Base-by-base conservation (phyloP, 2,113 vertebrate genomes). In the Mirza zaza region DNA sequence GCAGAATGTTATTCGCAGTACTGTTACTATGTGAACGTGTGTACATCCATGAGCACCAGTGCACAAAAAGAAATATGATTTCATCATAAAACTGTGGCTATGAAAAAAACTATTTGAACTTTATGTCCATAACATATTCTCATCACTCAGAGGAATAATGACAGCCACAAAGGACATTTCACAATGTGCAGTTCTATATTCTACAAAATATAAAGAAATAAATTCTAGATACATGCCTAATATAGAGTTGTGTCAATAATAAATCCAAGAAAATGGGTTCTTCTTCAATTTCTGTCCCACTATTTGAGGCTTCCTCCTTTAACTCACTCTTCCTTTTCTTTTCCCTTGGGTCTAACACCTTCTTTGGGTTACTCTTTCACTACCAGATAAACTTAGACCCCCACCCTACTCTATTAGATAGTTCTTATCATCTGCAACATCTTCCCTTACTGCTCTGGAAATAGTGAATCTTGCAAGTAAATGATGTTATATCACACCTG, bases 331-430 rank as follows among this genome's bases (percentile, higher is more conserved):
- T 39, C 1, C 0, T 91, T 90, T 84, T 77, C 50, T 89, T 36
- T 59, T 45, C 79, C 76, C 0, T 0, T 87, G 36, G 10, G 17
- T 59, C 59, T 71, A 76, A 87, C 39, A 95, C 77, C 73, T 96
- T 96, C 77, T 90, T 77, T 95, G 73, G 80, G 90, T 94, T 61
- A 1, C 55, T 94, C 94, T 89, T 96, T 97, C 68, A 90, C 68
- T 92, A 15, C 50, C 84, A 83, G 89, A 81, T 79, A 97, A 97
- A 61, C 67, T 95, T 76, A 61, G n/a, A 50, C 2, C 67, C 55
- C 55, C 7, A 57, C 20, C 21, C 25, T 39, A 39, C 75, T 85
- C 23, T 89, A 57, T 87, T 55, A 95, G 9, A 17, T 45, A 85
- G 42, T 70, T 83, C 65, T 90, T 71, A 5, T 55, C 48, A 80